Base-by-base conservation (phyloP, 2,888 invertebrate species). In the Andrena praecox region DNA sequence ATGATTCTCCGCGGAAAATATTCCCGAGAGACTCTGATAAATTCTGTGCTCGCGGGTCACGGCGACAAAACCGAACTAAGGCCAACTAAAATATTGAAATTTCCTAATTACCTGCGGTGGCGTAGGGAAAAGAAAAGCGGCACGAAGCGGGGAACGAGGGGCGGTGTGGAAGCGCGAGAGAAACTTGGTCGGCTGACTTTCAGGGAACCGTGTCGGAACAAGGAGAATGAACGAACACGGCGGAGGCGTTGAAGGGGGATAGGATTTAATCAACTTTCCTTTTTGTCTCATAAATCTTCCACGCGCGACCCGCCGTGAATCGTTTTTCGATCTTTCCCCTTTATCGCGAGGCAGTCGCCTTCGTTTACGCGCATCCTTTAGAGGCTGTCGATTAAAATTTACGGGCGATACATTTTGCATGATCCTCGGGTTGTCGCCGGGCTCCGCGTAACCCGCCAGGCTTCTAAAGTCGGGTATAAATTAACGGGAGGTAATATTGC, bases 201-300 rank as follows among this genome's bases (percentile, higher is more conserved):
- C 48, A 16, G 62, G 54, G 10, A 33, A 59, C 2, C 69, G 54
- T 67, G 68, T 73, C 71, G 70, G 31, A 64, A 78, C 78, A 69
- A 72, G 70, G 81, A 75, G 81, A 63, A 82, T 70, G 80, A 76
- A 77, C 63, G 69, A 69, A 62, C 29, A 16, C 50, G 35, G 68
- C 69, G 78, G 64, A 59, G 63, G 29, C 67, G 56, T 72, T 72
- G 75, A 73, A 62, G 64, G 67, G 74, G 85, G 74, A 67, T 54
- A 70, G 78, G 85, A 84, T 86, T 91, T 90, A 89, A 90, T 90
- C 82, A 90, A 91, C 84, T 85, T 87, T 78, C 82, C 85, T 85
- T 88, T 89, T 89, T 88, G 80, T 82, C 86, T 82, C 88, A 80
- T 89, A 89, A 89, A 91, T 91, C 89, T 87, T 80, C 67, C 72